phyloP scores from a whole-genome alignment of 2,113 vertebrate genomes.

The Ophthalmolycus amberensis region DNA sequence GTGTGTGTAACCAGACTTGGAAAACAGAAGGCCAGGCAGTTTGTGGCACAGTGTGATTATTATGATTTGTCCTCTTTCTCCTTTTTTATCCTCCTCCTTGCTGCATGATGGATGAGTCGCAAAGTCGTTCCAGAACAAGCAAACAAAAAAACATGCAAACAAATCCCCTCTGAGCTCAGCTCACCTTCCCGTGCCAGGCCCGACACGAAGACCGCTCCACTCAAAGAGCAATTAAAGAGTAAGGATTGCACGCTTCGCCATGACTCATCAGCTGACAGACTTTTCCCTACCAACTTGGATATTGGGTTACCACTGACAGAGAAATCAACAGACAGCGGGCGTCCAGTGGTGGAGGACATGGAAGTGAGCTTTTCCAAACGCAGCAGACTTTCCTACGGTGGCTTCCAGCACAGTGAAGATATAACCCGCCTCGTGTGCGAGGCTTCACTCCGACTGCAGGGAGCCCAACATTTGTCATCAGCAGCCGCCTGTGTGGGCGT shows the following conservation, averaged over 20 bases:
- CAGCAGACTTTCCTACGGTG: slow-evolving; percentile 72
- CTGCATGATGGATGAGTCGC: slow-evolving; percentile 52
- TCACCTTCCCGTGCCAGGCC: slow-evolving; percentile 26
- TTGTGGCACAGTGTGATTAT: slow-evolving; percentile 93
- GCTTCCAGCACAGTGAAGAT: slow-evolving; percentile 59
- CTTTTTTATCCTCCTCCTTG: background rate
- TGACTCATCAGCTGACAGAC: slow-evolving; percentile 73
- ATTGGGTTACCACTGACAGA: slow-evolving; percentile 72
- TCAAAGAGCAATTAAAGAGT: slow-evolving; percentile 71
- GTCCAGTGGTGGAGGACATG: slow-evolving; percentile 69
- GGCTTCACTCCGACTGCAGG: slow-evolving; percentile 31
- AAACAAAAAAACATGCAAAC: slow-evolving; percentile 76
- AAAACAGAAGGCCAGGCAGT: slow-evolving; percentile 89
- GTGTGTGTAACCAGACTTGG: slow-evolving; percentile 94
- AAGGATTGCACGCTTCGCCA: slow-evolving; percentile 54
- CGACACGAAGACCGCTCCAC: slow-evolving; percentile 56
- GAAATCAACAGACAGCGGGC: slow-evolving; percentile 68
- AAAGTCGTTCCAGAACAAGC: slow-evolving; percentile 68
- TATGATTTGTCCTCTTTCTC: slow-evolving; percentile 67
- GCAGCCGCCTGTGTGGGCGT: slow-evolving; percentile 62
- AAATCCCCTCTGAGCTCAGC: slow-evolving; percentile 24
- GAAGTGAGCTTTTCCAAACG: slow-evolving; percentile 71
- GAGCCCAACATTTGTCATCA: slow-evolving; percentile 47
- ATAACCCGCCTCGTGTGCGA: slow-evolving; percentile 45
- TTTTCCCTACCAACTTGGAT: slow-evolving; percentile 60